Evolutionary conservation across 2,888 invertebrate species (phyloP), one percentile per base, ranked within the genome.

Genomic region (Macaria notata): DNA sequence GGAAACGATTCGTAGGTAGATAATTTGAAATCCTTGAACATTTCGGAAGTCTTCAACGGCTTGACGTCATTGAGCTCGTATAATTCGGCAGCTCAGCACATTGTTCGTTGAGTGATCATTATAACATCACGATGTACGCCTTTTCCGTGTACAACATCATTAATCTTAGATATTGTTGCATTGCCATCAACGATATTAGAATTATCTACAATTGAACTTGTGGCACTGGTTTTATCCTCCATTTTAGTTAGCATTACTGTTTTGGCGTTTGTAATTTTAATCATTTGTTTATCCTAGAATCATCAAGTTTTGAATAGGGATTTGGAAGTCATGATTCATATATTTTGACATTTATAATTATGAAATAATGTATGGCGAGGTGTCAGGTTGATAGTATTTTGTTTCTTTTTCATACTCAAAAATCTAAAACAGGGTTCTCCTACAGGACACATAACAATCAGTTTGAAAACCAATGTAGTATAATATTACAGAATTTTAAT

Each of bases 41-140:
- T 78, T 82, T 88, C 90, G 88, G 89, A 89, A 88, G 87, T 85
- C 77, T 81, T 83, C 79, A 79, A 69, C 66, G 61, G 59, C 58
- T 69, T 77, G 81, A 83, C 87, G 83, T 84, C 81, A 81, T 70
- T 67, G 63, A 64, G 62, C 60, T 62, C 62, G 61, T 52, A 60
- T 56, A 66, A 66, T 61, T 62, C 56, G 54, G 59, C 54, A 54
- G 59, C 59, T 51, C 54, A 74, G 71, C 78, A 78, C 80, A 85
- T 84, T 86, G 83, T 81, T 79, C 75, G 73, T 72, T 53, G 70
- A 56, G 52, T 72, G 78, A 83, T 84, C 84, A 79, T 84, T 84
- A 79, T 76, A 72, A 78, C 73, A 83, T 86, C 86, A 87, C 87
- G 88, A 85, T 67, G 76, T 71, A 66, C 65, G 66, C 69, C 60